phyloP scores from a whole-genome alignment of 2,888 invertebrate species.

The Patella depressa region DNA sequence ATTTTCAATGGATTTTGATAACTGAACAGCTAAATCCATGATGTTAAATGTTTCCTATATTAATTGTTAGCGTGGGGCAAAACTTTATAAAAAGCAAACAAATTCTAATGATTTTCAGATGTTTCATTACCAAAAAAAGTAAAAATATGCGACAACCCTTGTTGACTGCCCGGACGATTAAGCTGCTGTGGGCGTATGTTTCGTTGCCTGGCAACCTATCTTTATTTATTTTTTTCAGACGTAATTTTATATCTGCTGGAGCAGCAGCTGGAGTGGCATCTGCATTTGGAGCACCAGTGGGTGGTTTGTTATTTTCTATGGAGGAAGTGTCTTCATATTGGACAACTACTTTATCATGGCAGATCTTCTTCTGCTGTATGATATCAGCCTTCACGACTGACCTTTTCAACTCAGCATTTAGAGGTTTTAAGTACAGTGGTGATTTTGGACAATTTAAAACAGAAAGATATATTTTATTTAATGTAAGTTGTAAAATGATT shows the following conservation, averaged over 20 bases:
- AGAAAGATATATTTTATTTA: conserved; percentile 69
- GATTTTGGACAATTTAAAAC: conserved; percentile 69
- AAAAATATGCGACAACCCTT: no score
- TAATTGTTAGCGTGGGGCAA: no score
- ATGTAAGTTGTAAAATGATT: conserved; percentile 47
- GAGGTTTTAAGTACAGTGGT: conserved; percentile 63
- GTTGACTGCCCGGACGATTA: no score
- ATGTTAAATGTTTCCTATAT: no score
- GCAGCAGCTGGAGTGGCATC: conserved; percentile 72
- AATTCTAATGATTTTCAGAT: no score
- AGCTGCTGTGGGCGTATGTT: no score
- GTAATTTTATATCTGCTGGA: conserved; percentile 70
- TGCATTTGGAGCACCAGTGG: conserved; percentile 72
- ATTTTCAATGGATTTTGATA: no score
- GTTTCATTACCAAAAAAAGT: no score
- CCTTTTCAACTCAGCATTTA: conserved; percentile 69
- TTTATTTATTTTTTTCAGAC: conserved; percentile 57
- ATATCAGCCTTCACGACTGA: conserved; percentile 70
- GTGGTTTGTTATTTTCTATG: conserved; percentile 72
- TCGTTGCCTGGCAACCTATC: no score
- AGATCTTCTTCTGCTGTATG: conserved; percentile 73
- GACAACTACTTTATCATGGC: conserved; percentile 72
- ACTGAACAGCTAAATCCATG: no score
- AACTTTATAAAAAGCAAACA: no score
- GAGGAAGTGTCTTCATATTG: conserved; percentile 73